phyloP scores from a whole-genome alignment of 1,140 invertebrate species.

The Drosophila sucinea region DNA sequence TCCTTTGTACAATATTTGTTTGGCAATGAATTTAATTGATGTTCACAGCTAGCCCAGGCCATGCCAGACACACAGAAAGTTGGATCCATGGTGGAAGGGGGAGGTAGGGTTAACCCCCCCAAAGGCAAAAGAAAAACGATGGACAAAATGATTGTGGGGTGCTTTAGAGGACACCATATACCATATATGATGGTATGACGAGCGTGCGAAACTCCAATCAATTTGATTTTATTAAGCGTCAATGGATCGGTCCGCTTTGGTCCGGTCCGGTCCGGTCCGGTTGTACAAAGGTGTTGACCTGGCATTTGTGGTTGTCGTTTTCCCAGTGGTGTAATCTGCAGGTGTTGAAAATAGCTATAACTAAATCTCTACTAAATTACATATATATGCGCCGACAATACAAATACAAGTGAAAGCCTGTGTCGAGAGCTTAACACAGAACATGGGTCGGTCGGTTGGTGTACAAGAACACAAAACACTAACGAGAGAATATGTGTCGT shows the following conservation, averaged over 20 bases:
- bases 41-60: slow-evolving; percentile 40
- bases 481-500: too few relatives aligned
- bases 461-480: too few relatives aligned
- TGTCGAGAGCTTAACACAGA: too few relatives aligned
- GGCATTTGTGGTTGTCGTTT: slow-evolving; percentile 51
- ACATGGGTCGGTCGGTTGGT: too few relatives aligned
- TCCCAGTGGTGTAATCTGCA: slow-evolving; percentile 6
- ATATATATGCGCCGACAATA: background rate
- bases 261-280: background rate
- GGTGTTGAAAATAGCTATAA: slow-evolving; percentile 13
- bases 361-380: slow-evolving; percentile 17
- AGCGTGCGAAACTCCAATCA: slow-evolving; percentile 59
- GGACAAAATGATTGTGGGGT: background rate
- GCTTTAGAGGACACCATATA: background rate
- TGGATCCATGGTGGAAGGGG: background rate
- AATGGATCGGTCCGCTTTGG: slow-evolving; percentile 19
- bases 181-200: background rate
- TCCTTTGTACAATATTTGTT: slow-evolving; percentile 71
- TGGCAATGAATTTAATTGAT: slow-evolving; percentile 72
- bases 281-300: slow-evolving; percentile 52
- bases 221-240: slow-evolving; percentile 55
- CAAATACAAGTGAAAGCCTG: background rate
- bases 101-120: background rate
- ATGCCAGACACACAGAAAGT: slow-evolving; percentile 12
- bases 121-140: slow-evolving; percentile 15